Conservation (phyloP, 2,888 invertebrate genomes). For the Noctua janthe region DNA sequence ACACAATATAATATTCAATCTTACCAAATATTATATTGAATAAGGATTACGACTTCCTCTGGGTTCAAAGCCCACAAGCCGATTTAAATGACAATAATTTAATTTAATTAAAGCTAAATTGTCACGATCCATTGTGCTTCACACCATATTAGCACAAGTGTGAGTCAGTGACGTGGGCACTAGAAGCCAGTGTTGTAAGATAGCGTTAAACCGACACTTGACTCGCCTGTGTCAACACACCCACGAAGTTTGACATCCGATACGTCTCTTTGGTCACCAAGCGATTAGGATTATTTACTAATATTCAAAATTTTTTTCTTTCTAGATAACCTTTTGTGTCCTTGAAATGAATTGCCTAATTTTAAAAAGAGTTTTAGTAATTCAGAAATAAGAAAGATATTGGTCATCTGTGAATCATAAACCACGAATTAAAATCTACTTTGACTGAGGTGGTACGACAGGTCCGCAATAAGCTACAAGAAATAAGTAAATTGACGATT, state of each 20-base stretch:
- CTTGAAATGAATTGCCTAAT: neutral
- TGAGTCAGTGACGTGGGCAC: conserved; percentile 69
- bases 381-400: neutral
- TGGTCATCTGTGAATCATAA: neutral
- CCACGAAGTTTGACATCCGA: conserved; percentile 76
- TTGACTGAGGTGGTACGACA: neutral
- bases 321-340: neutral
- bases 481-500: neutral
- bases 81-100: conserved; percentile 44
- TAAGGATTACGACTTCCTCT: conserved; percentile 31
- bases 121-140: conserved; percentile 37
- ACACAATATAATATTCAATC: conserved; percentile 11
- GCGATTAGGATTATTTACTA: conserved; percentile 30
- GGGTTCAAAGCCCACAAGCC: conserved; percentile 21
- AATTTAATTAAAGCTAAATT: conserved; percentile 43
- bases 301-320: neutral
- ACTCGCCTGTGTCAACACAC: conserved; percentile 81
- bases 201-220: conserved; percentile 77
- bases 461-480: neutral
- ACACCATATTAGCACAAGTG: conserved; percentile 48
- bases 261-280: conserved; percentile 44
- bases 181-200: conserved; percentile 66
- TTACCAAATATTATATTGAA: conserved; percentile 26
- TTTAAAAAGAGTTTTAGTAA: neutral
- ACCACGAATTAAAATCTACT: too few species aligned